Base-by-base conservation (phyloP, 2,888 invertebrate genomes). In the Nomada fucata region DNA sequence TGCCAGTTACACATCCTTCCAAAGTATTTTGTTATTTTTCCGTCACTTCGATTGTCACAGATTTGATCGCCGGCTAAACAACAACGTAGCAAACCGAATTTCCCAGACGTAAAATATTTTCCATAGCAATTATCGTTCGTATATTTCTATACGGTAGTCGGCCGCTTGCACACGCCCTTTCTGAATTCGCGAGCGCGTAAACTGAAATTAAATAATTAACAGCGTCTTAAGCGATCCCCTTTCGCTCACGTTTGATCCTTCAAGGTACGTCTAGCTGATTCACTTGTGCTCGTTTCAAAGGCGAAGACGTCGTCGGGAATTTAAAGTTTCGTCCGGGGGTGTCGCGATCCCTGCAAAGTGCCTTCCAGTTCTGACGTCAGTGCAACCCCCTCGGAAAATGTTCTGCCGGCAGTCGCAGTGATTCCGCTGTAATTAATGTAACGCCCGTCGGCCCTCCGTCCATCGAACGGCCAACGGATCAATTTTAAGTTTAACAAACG, bases 401-500 rank as follows among this genome's bases (percentile, higher is more conserved):
- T 52, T 64, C 72, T 65, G 70, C 77, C 64, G 47, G 61, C 73
- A 77, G 77, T 76, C 79, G 61, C 78, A 63, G 60, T 67, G 78
- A 77, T 86, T 67, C 52, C 55, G 74, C 20, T 50, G 71, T 84
- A 86, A 86, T 86, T 86, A 84, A 82, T 86, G 84, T 84, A 81
- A 82, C 86, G 61, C 50, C n/a, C 50, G 0, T 15, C 2, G 26
- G 7, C n/a, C 50, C 26, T 10, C 7, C 20, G 55, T 13, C 36
- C 79, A 82, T 91, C 80, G 84, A 88, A 87, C 60, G 53, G 59
- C 53, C 57, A n/a, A 18, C 15, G 67, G 91, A 91, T 91, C 90
- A 91, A 91, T 91, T 91, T 91, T 90, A 91, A 91, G 89, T 91
- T 91, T 86, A 90, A 90, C 90, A 91, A 90, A 91, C 83, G 90